Evolutionary conservation across 2,797 vertebrate genomes (phyloP), one percentile per base, ranked within the genome.

Genomic region (Trematocara caparti): DNA sequence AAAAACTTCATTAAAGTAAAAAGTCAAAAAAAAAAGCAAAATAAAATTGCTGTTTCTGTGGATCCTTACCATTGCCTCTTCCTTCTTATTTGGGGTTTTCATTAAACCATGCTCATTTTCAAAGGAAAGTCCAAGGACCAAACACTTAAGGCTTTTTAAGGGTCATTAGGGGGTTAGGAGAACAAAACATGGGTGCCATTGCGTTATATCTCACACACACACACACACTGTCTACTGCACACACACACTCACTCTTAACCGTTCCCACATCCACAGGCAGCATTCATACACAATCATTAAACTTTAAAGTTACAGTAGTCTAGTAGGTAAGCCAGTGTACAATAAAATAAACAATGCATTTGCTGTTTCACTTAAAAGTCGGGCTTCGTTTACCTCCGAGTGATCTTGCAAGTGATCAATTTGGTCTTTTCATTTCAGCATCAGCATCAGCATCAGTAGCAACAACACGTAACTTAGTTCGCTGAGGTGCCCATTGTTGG

Each of bases 291-390:
- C 97, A 97, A 96, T 97, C 96, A 96, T 96, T 96, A 97, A 97
- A 96, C 93, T 96, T 95, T 93, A 93, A 95, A 97, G 96, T 98
- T 98, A 97, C 97, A 99, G 98, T 98, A 99, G 98, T 99, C 97
- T 97, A 98, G 96, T 97, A 96, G 96, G 97, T 97, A 97, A 99
- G 98, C 97, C 98, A 99, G 98, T 98, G 98, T 98, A 97, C 96
- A 97, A 96, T 96, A 96, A 98, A 97, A 98, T 96, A 97, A 97
- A 97, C 96, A 96, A 97, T 97, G 96, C 93, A 93, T 96, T 96
- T 97, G 90, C 95, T 93, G 94, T 96, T 95, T 95, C 93, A 94
- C 90, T 89, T 94, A 86, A 83, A 95, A 93, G 72, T 93, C 90
- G 49, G 62, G 89, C 85, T 91, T 90, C 83, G 86, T 97, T 96